Evolutionary conservation across 2,888 invertebrate species (phyloP), one percentile per base, ranked within the genome.

Genomic region (Ophion ellenae): DNA sequence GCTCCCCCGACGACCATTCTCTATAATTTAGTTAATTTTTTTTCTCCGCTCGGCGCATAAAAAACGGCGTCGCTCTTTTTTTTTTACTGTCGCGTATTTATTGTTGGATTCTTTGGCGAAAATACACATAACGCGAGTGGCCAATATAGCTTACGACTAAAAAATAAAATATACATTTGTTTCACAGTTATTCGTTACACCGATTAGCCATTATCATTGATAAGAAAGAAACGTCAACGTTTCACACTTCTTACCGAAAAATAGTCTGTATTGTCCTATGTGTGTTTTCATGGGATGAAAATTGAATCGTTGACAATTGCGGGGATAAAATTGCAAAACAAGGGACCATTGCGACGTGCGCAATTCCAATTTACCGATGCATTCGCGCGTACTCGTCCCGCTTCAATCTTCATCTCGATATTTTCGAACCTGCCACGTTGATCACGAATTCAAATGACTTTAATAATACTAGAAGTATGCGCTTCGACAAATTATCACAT

Each of bases 21-120:
- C 32, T 36, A 71, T 64, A 14, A 64, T 92, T 5, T 90, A 91
- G 69, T 32, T 10, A 3, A 9, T 36, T 11, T 17, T 47, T 59
- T 57, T 74, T 20, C n/a, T 10, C 17, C 53, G 11, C 66, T 20
- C 7, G 9, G 45, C 20, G 57, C 76, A 87, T 83, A 83, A 83
- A 76, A 61, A 59, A 40, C 0, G 17, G 20, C 20, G 2, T 32
- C 66, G n/a, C 11, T 28, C 28, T 28, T 28, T 47, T 24, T 82
- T 84, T 76, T 80, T 83, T 86, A 90, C 88, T 89, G 89, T 89
- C 89, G 89, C 90, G 89, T 90, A 92, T 92, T 91, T 92, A 90
- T 92, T 89, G 87, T 61, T 84, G 24, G 66, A 82, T 45, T 86
- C 76, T 86, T 88, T 83, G 86, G 85, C 85, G 63, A 81, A 85